A percentile compares a stretch with the other conserved stretches of the same genome.
phyloP scores from a whole-genome alignment of 2,888 invertebrate genomes.

The Ferrisia virgata region DNA sequence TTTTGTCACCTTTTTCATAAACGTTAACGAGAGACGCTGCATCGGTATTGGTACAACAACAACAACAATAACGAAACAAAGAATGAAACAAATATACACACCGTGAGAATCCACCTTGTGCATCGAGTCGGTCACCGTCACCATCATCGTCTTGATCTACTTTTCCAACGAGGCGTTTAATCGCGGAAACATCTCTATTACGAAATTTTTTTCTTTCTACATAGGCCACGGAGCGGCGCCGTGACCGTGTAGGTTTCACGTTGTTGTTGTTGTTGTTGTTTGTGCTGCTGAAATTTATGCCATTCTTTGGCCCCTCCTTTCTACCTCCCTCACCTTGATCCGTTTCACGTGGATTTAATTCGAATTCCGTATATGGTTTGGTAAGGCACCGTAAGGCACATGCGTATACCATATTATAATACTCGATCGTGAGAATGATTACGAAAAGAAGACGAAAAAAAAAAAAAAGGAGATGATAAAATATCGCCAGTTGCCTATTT shows the following conservation, averaged over 20 bases:
- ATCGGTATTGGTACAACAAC: too few relatives aligned
- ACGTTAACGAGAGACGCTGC: too few relatives aligned
- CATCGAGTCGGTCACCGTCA: too few relatives aligned
- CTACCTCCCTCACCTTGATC: neutral
- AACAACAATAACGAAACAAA: neutral
- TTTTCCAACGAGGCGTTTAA: neutral
- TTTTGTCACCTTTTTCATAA: neutral
- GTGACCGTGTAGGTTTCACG: neutral
- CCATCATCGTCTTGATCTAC: neutral
- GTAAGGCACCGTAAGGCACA: neutral
- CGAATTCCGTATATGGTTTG: neutral
- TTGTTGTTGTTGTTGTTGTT: too few relatives aligned
- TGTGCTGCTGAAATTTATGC: neutral
- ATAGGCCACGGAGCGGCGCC: neutral
- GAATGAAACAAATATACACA: neutral
- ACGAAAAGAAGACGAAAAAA: too few relatives aligned
- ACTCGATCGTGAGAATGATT: neutral
- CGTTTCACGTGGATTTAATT: neutral
- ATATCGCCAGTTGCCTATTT: neutral
- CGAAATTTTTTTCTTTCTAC: neutral
- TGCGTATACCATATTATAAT: too few relatives aligned
- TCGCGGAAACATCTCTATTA: constrained; percentile 12
- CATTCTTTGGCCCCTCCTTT: neutral
- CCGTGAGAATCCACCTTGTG: constrained; percentile 5
- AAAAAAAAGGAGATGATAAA: neutral